Evolutionary conservation across 2,888 invertebrate genomes (phyloP).

Genomic region (Pheosia tremula): DNA sequence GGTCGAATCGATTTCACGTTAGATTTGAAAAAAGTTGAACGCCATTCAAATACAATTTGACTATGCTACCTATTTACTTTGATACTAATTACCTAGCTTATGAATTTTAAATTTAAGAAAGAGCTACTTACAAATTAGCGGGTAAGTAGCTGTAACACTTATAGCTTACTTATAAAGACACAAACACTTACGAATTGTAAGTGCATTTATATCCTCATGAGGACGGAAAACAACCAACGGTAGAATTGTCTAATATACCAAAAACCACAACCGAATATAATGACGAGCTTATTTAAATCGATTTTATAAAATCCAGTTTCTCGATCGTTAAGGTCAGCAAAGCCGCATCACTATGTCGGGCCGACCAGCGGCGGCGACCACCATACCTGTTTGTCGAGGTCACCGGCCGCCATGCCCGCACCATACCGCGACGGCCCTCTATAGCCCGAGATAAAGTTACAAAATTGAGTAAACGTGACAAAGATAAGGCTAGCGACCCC

Average conservation of each 20-base stretch:
- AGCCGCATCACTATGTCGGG: conserved; percentile 28
- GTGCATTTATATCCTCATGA: no score
- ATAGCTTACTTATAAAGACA: no score
- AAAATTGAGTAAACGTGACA: conserved; percentile 22
- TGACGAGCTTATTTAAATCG: conserved; percentile 4
- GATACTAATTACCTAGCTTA: no score
- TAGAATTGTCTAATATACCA: neutral
- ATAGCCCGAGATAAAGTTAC: neutral
- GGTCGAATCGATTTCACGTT: conserved; percentile 12
- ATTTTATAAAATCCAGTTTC: conserved; percentile 3
- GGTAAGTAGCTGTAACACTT: no score
- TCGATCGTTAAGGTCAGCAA: conserved; percentile 15
- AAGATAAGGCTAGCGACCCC: conserved; percentile 33
- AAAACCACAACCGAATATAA: neutral
- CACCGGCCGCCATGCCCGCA: conserved; percentile 39
- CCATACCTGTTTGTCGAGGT: conserved; percentile 48
- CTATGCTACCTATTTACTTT: neutral
- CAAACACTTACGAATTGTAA: no score
- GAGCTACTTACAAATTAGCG: no score
- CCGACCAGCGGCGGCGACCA: conserved; percentile 14
- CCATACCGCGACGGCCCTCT: conserved; percentile 19
- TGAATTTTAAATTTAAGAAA: neutral
- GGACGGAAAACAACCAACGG: no score
- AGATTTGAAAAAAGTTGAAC: conserved; percentile 10
- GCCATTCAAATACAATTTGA: neutral